Base-by-base conservation (phyloP, 2,888 invertebrate species). In the Elegia similella region DNA sequence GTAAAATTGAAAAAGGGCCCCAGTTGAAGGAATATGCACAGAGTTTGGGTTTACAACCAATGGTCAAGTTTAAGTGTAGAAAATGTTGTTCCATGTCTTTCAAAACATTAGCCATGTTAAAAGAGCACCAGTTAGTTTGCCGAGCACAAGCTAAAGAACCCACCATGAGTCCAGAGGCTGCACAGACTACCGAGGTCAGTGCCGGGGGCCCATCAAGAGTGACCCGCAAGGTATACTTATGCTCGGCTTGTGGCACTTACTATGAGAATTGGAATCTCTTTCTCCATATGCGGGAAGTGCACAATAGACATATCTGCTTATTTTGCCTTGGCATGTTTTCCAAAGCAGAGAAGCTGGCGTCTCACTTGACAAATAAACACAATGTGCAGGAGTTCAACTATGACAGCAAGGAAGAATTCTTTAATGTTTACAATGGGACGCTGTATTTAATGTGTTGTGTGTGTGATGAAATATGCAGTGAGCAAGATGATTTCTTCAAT, bases 231-330 rank as follows among this genome's bases (percentile, higher is more conserved):
- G 95, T 96, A 60, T 97, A 95, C 79, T 86, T 96, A 55, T 97
- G 97, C 79, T 95, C 96, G 12, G 95, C 95, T 0, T 97, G 97
- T 80, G 95, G 95, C 47, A 96, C 95, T 10, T 96, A 96, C 74
- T 96, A 96, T 86, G 96, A 96, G 82, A 95, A 96, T 72, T 96
- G 96, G 96, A 96, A 96, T 84, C 92, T 97, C 60, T 97, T 96
- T 78, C 83, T 96, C 48, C 97, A 97, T 71, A 96, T 97, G 94
- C 93, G 95, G 56, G 96, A 96, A 74, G 94, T 95, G 59, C 97
- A 97, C 80, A 94, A 95, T 69, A 93, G 96, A 56, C 95, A 95
- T 75, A 95, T 96, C 68, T 97, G 97, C 78, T 87, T 97, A 55
- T 96, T 95, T 84, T 97, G 97, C 78, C 92, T 96, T 62, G 95